phyloP scores from a whole-genome alignment of 2,113 vertebrate species.

The Bos taurus region DNA sequence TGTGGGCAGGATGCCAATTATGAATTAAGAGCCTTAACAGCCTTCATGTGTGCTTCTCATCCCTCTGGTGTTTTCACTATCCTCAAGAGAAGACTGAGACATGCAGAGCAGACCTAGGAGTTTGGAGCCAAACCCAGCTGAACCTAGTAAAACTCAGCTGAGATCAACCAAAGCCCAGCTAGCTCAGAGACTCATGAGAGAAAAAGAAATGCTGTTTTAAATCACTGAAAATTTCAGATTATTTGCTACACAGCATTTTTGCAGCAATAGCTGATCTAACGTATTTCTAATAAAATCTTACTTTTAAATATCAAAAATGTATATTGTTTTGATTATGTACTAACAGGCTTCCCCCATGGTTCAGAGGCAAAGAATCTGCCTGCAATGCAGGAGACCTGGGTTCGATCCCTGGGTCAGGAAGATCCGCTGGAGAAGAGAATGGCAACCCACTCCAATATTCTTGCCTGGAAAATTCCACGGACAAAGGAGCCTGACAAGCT shows the following conservation, averaged over 20 bases:
- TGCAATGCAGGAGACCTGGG: background rate
- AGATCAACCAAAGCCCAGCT: background rate
- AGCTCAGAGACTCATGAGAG: background rate
- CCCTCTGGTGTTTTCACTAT: background rate
- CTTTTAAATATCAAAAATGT: background rate
- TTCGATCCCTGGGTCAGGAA: background rate
- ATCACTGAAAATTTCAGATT: background rate
- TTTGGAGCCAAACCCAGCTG: background rate
- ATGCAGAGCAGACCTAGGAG: background rate
- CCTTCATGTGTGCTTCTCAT: background rate
- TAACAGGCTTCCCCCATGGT: background rate
- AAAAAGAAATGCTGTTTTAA: background rate
- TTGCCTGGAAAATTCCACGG: background rate
- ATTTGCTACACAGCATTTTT: background rate
- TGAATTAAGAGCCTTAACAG: background rate
- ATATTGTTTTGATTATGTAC: background rate
- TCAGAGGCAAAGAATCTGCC: background rate
- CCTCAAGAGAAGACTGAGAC: background rate
- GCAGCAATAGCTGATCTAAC: background rate
- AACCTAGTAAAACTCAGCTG: background rate
- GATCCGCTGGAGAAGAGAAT: background rate
- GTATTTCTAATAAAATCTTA: constrained; percentile 10
- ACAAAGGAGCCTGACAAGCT: background rate
- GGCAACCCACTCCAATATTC: background rate
- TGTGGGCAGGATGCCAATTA: background rate